These are phyloP conservation scores for Nanorana parkeri DNA, from an alignment of 2,113 vertebrate genomes.

Conservation along the genomic window DNA sequence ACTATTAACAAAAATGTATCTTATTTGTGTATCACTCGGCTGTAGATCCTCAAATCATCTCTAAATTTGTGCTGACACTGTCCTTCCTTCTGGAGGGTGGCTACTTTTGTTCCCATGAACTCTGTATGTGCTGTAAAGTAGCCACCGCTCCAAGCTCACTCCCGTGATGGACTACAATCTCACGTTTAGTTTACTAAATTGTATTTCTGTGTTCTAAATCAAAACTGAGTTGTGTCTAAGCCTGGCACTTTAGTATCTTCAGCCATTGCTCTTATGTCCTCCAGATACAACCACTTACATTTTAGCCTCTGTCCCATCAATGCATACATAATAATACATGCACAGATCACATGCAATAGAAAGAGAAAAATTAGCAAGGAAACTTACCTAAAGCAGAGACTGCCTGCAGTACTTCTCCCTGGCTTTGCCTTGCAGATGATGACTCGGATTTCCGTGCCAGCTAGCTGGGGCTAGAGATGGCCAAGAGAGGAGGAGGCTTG, in stretches of 20 bases:
- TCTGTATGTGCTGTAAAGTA: too few relatives aligned
- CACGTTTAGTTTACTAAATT: too few relatives aligned
- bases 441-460: conserved; percentile 40
- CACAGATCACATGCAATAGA: background rate
- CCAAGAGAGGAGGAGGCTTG: conserved; percentile 51
- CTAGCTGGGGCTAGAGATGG: conserved; percentile 48
- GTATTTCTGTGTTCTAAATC: too few relatives aligned
- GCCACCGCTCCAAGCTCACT: too few relatives aligned
- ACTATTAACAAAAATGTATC: too few relatives aligned
- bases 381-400: conserved; percentile 32
- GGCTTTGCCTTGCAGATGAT: conserved; percentile 43
- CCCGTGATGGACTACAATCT: too few relatives aligned
- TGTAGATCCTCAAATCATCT: too few relatives aligned
- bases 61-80: too few relatives aligned
- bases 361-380: background rate
- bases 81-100: too few relatives aligned
- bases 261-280: background rate
- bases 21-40: too few relatives aligned
- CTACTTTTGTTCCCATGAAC: too few relatives aligned
- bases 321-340: background rate
- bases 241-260: background rate
- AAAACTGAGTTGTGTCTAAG: background rate
- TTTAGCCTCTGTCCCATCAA: background rate
- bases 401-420: conserved; percentile 21
- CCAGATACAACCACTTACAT: too few relatives aligned